phyloP scores from a whole-genome alignment of 2,797 vertebrate genomes.

The Lutjanus campechanus region DNA sequence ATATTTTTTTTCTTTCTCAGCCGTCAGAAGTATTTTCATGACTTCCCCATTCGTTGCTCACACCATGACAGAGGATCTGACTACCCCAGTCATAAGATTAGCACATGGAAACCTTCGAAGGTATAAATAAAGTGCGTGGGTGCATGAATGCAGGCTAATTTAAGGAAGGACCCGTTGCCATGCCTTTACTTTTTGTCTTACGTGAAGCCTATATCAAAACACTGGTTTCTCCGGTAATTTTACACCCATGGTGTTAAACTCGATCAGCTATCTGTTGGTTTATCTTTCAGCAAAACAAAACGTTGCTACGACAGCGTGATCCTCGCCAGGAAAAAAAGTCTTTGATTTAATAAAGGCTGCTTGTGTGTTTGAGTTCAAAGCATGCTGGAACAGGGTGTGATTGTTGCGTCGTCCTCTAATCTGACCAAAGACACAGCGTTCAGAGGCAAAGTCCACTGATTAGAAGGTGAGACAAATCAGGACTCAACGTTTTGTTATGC shows the following conservation, averaged over 20 bases:
- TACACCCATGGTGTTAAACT: slow-evolving; percentile 20
- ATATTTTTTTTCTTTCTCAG: slow-evolving; percentile 10
- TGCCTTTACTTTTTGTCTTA: slow-evolving; percentile 14
- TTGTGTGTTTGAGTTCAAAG: slow-evolving; percentile 14
- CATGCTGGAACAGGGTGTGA: slow-evolving; percentile 29
- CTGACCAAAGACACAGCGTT: slow-evolving; percentile 28
- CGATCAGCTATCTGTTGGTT: not conserved
- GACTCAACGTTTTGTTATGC: slow-evolving; percentile 22
- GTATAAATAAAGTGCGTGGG: slow-evolving; percentile 26
- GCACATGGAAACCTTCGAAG: slow-evolving; percentile 20
- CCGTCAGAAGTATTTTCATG: slow-evolving; percentile 23
- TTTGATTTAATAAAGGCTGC: slow-evolving; percentile 82
- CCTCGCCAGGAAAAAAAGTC: not conserved
- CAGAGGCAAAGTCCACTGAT: slow-evolving; percentile 48
- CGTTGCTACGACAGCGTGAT: slow-evolving; percentile 39
- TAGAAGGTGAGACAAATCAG: slow-evolving; percentile 38
- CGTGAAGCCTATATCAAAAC: slow-evolving; percentile 15
- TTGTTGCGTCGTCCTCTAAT: slow-evolving; percentile 29
- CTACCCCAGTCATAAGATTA: slow-evolving; percentile 38
- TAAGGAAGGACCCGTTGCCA: slow-evolving; percentile 16
- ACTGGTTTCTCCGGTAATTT: slow-evolving; percentile 37
- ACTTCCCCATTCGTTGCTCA: slow-evolving; percentile 46
- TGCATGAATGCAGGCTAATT: slow-evolving; percentile 10
- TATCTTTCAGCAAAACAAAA: slow-evolving; percentile 41
- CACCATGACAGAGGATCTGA: slow-evolving; percentile 4